Conservation (phyloP, 2,888 invertebrate genomes). For the Diadegma fenestrale region DNA sequence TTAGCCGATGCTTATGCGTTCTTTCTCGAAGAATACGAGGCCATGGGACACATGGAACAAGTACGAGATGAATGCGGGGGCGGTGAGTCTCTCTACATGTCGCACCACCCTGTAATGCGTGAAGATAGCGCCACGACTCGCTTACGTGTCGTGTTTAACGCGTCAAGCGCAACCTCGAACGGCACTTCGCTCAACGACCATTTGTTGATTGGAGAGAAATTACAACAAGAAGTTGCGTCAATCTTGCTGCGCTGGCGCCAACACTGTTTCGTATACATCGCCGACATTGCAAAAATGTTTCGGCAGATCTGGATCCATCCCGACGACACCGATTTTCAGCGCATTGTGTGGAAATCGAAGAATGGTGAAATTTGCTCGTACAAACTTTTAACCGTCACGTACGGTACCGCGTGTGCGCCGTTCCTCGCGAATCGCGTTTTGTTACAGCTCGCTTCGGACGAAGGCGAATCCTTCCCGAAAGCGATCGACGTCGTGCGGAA, state of each 20-base stretch:
- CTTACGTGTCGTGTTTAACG: conserved; percentile 64
- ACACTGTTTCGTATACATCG: conserved; percentile 43
- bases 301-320: conserved; percentile 49
- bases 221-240: conserved; percentile 37
- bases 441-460: conserved; percentile 66
- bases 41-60: conserved; percentile 62
- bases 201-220: conserved; percentile 49
- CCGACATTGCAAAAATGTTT: conserved; percentile 59
- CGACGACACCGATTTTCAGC: conserved; percentile 65
- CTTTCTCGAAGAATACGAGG: conserved; percentile 65
- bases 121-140: conserved; percentile 53
- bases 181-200: conserved; percentile 61
- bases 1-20: conserved; percentile 52
- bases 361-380: conserved; percentile 26
- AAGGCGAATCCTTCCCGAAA: conserved; percentile 54
- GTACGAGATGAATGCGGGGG: neutral
- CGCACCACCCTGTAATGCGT: conserved; percentile 32
- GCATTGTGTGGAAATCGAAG: conserved; percentile 72
- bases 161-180: conserved; percentile 55
- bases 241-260: conserved; percentile 38
- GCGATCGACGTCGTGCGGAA: conserved; percentile 59
- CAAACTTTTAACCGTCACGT: conserved; percentile 69
- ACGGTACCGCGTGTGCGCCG: conserved; percentile 71
- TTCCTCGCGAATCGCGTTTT: conserved; percentile 71
- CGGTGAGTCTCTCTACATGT: conserved; percentile 1